Conservation (phyloP, 2,888 invertebrate species). For the Cloeon dipterum region DNA sequence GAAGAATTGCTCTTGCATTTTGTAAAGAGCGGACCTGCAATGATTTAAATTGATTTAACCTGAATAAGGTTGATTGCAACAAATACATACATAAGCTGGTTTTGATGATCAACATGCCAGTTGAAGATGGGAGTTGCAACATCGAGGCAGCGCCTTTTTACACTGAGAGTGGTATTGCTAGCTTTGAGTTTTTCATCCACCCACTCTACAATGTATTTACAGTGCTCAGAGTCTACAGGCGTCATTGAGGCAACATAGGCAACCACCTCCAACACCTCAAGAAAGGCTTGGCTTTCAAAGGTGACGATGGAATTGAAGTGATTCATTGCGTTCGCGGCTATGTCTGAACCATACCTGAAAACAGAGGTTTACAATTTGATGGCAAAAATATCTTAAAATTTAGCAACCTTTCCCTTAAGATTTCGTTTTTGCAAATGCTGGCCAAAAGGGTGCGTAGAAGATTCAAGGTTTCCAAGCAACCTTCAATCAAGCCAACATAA, state of each 20-base stretch:
- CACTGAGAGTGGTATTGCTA: neutral
- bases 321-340: neutral
- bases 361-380: too few species aligned
- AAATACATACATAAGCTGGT: neutral
- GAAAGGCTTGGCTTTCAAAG: neutral
- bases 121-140: neutral
- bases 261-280: neutral
- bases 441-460: too few species aligned
- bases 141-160: neutral
- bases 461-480: too few species aligned
- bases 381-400: too few species aligned
- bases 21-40: too few species aligned
- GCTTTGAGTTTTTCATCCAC: neutral
- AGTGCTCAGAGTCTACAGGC: neutral
- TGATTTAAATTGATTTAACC: too few species aligned
- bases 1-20: too few species aligned
- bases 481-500: too few species aligned
- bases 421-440: too few species aligned
- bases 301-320: neutral
- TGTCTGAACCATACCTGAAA: neutral
- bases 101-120: neutral
- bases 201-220: neutral
- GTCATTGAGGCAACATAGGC: neutral
- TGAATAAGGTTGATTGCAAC: too few species aligned
- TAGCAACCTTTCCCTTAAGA: too few species aligned